These are phyloP conservation scores for Monochamus saltuarius DNA, from an alignment of 1,140 invertebrate species.

Conservation along the genomic window DNA sequence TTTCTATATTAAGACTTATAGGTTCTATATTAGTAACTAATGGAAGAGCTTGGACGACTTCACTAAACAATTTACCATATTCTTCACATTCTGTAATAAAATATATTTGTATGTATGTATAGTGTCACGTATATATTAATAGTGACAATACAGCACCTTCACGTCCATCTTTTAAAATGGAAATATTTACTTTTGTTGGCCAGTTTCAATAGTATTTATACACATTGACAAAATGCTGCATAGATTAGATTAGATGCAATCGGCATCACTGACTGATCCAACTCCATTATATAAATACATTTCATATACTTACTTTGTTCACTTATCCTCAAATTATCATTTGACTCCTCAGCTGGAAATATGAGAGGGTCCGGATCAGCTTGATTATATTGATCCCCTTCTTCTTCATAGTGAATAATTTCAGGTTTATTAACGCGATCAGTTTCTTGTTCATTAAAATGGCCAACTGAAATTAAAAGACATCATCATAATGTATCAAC, in stretches of 20 bases:
- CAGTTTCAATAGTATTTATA: neutral
- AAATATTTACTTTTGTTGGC: neutral
- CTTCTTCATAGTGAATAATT: neutral
- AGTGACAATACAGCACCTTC: neutral
- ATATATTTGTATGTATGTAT: neutral
- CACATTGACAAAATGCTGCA: neutral
- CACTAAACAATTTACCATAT: constrained; percentile 46
- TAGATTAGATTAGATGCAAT: neutral
- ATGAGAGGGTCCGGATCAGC: neutral
- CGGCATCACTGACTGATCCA: too few species aligned
- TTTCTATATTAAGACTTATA: constrained; percentile 42
- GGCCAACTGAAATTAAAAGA: neutral
- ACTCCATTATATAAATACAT: too few species aligned
- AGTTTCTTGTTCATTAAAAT: neutral
- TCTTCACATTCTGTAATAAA: constrained; percentile 52
- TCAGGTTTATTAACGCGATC: neutral
- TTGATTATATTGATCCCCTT: neutral
- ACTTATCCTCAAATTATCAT: constrained; percentile 23
- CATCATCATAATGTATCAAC: neutral
- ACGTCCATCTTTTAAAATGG: neutral
- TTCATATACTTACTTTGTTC: constrained; percentile 30
- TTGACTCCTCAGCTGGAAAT: constrained; percentile 1
- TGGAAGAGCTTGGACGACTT: constrained; percentile 48
- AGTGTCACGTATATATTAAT: too few species aligned
- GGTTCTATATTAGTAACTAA: constrained; percentile 44